Evolutionary conservation across 2,113 vertebrate species (phyloP).

Genomic region (Pycnonotus jocosus): DNA sequence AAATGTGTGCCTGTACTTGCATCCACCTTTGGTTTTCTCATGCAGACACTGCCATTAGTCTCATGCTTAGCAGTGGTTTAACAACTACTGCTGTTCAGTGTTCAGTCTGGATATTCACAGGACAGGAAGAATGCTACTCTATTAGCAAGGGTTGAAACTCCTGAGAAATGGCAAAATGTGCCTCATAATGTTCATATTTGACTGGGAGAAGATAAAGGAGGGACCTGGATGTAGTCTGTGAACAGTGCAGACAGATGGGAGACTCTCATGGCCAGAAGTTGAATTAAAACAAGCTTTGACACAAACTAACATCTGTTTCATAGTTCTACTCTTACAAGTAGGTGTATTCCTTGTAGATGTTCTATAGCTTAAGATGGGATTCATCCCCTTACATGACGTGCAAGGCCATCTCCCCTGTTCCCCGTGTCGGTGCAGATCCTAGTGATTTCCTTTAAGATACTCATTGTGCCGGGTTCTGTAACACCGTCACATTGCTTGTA

Average conservation of each 20-base stretch:
- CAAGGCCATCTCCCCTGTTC: neutral
- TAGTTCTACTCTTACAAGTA: neutral
- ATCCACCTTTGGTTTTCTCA: neutral
- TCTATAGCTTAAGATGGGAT: neutral
- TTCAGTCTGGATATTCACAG: neutral
- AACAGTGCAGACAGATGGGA: neutral
- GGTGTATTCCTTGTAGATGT: neutral
- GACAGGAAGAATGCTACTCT: neutral
- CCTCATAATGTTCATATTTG: neutral
- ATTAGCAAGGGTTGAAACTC: neutral
- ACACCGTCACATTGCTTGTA: accelerated
- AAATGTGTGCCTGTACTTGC: neutral
- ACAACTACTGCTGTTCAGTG: neutral
- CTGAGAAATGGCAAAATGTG: neutral
- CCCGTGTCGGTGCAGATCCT: neutral
- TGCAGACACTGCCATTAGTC: neutral
- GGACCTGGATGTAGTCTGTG: neutral
- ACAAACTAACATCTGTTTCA: neutral
- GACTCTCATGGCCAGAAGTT: neutral
- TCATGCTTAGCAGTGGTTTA: neutral
- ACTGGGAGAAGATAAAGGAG: neutral
- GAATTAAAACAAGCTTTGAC: neutral
- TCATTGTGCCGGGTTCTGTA: neutral
- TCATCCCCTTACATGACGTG: neutral
- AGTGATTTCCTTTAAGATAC: neutral